Evolutionary conservation across 2,888 invertebrate genomes (phyloP).

Genomic region (Eubasilissa splendida): DNA sequence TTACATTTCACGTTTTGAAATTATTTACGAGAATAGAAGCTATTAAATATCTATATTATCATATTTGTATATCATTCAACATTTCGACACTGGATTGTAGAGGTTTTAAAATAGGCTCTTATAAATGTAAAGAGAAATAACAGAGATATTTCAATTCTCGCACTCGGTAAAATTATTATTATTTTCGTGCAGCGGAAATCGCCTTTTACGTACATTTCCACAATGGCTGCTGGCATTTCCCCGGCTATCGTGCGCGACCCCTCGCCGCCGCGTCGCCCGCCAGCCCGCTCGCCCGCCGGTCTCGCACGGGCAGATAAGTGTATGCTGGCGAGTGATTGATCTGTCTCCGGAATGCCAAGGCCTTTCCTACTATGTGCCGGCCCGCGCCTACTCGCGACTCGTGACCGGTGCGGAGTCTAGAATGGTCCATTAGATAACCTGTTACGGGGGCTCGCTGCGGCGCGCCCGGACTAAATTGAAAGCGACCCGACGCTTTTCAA

Average conservation of each 20-base stretch:
- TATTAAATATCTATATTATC: no score
- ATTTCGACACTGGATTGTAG: no score
- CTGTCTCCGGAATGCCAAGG: slow-evolving; percentile 28
- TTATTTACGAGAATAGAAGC: no score
- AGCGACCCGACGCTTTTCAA: no score
- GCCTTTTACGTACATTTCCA: slow-evolving; percentile 1
- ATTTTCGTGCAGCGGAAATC: background rate
- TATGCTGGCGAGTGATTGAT: slow-evolving; percentile 25
- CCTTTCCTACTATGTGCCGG: slow-evolving; percentile 25
- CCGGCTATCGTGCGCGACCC: slow-evolving; percentile 3
- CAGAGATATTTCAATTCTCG: no score
- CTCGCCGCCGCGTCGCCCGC: slow-evolving; percentile 1
- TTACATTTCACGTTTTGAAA: no score
- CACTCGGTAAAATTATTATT: background rate
- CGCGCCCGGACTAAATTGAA: background rate
- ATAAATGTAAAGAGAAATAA: no score
- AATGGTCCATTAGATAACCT: slow-evolving; percentile 30
- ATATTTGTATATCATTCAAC: no score
- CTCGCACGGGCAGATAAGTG: background rate
- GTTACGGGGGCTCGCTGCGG: slow-evolving; percentile 9
- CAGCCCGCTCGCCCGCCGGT: background rate
- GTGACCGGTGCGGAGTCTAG: slow-evolving; percentile 7
- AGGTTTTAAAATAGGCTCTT: no score
- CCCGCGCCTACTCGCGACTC: slow-evolving; percentile 1
- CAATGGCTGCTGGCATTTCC: slow-evolving; percentile 10